Conservation (phyloP, 2,113 vertebrate genomes). For the Danionella cerebrum region DNA sequence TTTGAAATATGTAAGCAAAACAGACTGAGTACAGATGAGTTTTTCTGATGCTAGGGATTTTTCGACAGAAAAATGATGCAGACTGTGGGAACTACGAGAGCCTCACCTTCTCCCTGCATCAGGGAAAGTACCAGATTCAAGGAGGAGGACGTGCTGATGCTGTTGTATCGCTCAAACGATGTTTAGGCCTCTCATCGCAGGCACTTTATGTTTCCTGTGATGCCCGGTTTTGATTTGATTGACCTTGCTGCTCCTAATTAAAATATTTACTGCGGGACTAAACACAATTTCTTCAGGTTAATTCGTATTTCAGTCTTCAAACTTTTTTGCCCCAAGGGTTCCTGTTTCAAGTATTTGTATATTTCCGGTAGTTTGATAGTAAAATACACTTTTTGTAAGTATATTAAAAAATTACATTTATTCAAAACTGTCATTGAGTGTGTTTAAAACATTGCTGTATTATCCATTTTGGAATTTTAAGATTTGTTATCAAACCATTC, state of each 20-base stretch:
- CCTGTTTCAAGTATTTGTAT: background rate
- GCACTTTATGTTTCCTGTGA: background rate
- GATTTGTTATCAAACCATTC: background rate
- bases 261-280: background rate
- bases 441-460: background rate
- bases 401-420: too few relatives aligned
- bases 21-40: background rate
- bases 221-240: background rate
- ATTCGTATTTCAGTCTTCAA: background rate
- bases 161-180: background rate
- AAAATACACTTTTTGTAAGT: too few relatives aligned
- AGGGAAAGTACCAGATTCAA: conserved; percentile 10
- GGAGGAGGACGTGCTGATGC: background rate
- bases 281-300: background rate
- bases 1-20: background rate
- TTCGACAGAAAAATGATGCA: background rate
- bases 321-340: background rate
- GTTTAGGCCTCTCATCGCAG: background rate
- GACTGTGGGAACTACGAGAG: conserved; percentile 5
- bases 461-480: background rate
- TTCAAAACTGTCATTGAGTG: background rate
- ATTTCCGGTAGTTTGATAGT: too few relatives aligned
- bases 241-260: background rate
- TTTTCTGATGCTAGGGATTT: background rate
- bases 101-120: conserved; percentile 2